Conservation (phyloP, 2,888 invertebrate genomes). For the Heterodera filipjevi region DNA sequence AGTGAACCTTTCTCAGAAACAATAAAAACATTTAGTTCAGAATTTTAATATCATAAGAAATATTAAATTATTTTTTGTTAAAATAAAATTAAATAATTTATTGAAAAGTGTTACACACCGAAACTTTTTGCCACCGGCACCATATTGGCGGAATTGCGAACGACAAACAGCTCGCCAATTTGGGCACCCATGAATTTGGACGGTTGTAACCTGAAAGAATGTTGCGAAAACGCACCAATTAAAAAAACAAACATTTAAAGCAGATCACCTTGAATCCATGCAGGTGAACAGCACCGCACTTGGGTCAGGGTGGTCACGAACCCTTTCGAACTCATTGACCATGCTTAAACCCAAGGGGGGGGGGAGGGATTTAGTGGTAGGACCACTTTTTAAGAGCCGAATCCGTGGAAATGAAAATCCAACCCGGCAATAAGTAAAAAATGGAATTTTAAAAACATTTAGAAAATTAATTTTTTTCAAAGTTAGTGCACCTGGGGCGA, state of each 20-base stretch:
- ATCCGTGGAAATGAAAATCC: no score
- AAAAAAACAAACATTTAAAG: no score
- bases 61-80: slow-evolving; percentile 6
- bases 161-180: slow-evolving; percentile 96
- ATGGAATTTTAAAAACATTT: no score
- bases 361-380: no score
- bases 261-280: slow-evolving; percentile 81
- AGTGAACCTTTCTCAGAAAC: no score
- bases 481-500: neutral
- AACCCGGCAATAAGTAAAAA: no score
- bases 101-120: slow-evolving; percentile 65
- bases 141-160: slow-evolving; percentile 93
- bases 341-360: slow-evolving; percentile 42
- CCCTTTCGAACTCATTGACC: slow-evolving; percentile 84
- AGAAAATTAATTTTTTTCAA: no score
- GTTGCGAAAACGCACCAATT: no score
- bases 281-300: slow-evolving; percentile 96
- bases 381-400: no score
- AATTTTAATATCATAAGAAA: no score
- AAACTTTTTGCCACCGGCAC: slow-evolving; percentile 89
- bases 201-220: slow-evolving; percentile 89
- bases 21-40: no score
- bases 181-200: slow-evolving; percentile 91
- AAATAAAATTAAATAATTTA: neutral
- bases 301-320: slow-evolving; percentile 88